These are phyloP conservation scores for Solea senegalensis DNA, from an alignment of 2,113 vertebrate genomes.

Conservation along the genomic window DNA sequence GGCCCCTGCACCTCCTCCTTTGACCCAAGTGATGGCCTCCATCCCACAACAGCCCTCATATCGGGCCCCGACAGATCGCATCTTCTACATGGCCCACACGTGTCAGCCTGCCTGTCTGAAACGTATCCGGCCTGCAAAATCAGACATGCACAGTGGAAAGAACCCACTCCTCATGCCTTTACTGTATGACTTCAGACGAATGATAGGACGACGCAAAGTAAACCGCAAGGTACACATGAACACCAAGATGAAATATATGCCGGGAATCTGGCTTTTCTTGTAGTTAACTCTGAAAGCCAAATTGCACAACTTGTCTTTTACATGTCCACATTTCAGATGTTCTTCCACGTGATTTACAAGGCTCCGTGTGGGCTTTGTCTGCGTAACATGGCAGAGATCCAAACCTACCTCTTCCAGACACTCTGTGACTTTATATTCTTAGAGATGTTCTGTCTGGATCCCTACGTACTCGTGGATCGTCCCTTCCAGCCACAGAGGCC, in stretches of 20 bases:
- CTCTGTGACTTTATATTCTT: constrained; percentile 93
- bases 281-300: neutral
- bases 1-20: constrained; percentile 15
- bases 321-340: constrained; percentile 79
- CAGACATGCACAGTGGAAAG: constrained; percentile 85
- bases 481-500: constrained; percentile 94
- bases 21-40: constrained; percentile 74
- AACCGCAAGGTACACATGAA: constrained; percentile 87
- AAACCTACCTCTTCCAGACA: constrained; percentile 93
- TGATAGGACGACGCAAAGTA: constrained; percentile 91
- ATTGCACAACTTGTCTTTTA: neutral
- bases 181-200: constrained; percentile 94
- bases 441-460: constrained; percentile 98
- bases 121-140: constrained; percentile 80
- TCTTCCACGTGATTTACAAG: constrained; percentile 97
- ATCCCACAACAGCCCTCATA: constrained; percentile 89
- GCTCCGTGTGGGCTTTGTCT: constrained; percentile 93
- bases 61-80: constrained; percentile 91
- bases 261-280: neutral
- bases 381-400: constrained; percentile 94
- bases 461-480: constrained; percentile 95
- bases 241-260: neutral
- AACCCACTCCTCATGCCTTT: constrained; percentile 94
- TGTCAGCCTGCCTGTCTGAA: constrained; percentile 89
- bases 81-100: constrained; percentile 90